Base-by-base conservation (phyloP, 2,797 vertebrate species). In the Centropyge bicolor region DNA sequence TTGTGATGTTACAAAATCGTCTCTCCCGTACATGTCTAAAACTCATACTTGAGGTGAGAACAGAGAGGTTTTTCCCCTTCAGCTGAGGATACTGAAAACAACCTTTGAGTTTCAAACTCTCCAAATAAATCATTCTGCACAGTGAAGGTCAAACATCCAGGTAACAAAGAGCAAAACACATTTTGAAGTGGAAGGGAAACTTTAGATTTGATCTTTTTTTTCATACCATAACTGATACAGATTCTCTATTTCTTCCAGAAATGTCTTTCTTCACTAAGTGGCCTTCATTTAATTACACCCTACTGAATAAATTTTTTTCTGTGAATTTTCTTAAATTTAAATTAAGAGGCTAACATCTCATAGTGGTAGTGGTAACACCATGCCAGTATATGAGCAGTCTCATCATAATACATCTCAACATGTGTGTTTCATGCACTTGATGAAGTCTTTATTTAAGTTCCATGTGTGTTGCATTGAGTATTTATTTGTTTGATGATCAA, bases 61-160 rank as follows among this genome's bases (percentile, higher is more conserved):
- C 24, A 20, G 59, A 31, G 7, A 22, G 46, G 27, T 4, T 31
- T 31, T 31, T 31, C 27, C 27, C 27, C 27, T 31, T 31, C 27
- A 31, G 27, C 27, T 31, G 27, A 31, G 27, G 27, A 31, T 31
- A 5, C 7, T 54, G 6, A 27, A 41, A 63, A 40, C n/a, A 27
- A 16, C 24, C 31, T 22, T 6, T 6, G 8, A 3, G 27, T 14
- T 31, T 66, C 20, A 45, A 46, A 48, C 45, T 48, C 13, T 45
- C 16, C 64, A 63, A 52, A 70, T 48, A 27, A 24, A 64, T 36
- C 19, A 40, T 64, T 70, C 20, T 56, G 35, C 8, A 2, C 22
- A 22, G 20, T 43, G 35, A 70, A 64, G 57, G 59, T 82, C 24
- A 41, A 41, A 62, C 64, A 35, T 55, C 40, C 13, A 64, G 51